Conservation (phyloP, 2,888 invertebrate genomes). For the Nesidiocoris tenuis region DNA sequence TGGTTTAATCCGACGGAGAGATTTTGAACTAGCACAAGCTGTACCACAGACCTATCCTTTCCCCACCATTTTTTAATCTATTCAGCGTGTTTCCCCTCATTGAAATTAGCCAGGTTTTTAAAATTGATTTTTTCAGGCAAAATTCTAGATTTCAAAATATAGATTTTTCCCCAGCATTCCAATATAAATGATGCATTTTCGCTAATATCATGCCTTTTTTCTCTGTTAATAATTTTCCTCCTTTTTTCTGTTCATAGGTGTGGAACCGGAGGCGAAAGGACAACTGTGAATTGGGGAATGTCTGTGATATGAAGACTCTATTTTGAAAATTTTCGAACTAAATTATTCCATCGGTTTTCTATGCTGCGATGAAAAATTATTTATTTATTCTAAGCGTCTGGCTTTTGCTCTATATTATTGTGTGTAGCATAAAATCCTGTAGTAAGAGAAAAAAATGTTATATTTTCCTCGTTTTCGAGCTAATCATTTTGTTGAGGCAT, state of each 20-base stretch:
- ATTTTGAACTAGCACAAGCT: too few relatives aligned
- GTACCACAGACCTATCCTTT: too few relatives aligned
- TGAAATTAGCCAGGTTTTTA: too few relatives aligned
- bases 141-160: too few relatives aligned
- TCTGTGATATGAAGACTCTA: conserved; percentile 43
- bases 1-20: too few relatives aligned
- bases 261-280: conserved; percentile 30
- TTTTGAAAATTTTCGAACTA: conserved; percentile 23
- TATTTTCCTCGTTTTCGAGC: background rate
- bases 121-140: too few relatives aligned
- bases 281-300: conserved; percentile 37
- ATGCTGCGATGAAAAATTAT: background rate
- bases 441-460: background rate
- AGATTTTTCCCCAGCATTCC: too few relatives aligned
- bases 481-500: too few relatives aligned
- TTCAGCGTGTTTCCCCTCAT: too few relatives aligned
- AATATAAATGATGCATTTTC: too few relatives aligned
- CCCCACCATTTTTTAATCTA: too few relatives aligned
- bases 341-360: background rate
- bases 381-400: background rate
- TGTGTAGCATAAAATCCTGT: background rate
- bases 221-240: conserved; percentile 9
- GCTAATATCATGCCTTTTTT: background rate
- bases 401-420: background rate
- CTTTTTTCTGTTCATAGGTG: conserved; percentile 32